Base-by-base conservation (phyloP, 2,113 vertebrate species). In the Syrrhaptes paradoxus region DNA sequence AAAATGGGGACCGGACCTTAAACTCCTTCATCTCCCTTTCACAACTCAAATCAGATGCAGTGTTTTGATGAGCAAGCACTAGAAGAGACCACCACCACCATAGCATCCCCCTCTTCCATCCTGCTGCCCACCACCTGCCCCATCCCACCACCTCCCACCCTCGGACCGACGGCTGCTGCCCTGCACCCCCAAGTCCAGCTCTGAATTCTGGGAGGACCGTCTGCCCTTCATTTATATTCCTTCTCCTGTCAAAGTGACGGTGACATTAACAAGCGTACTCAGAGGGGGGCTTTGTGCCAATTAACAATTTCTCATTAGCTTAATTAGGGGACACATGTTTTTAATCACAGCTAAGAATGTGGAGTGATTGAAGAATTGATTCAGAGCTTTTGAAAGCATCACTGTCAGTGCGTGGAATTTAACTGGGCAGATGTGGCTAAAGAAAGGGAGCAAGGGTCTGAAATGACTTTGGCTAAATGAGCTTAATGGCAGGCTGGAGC, bases 241-340 rank as follows among this genome's bases (percentile, higher is more conserved):
- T 85, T 91, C 95, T 97, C 97, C 96, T 93, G 88, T 97, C 98
- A 98, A 93, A 95, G 91, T 93, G 96, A 98, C 58, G 77, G 94
- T 98, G 98, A 98, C 98, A 98, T 97, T 98, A 98, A 98, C 93
- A 90, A 98, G 98, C 96, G 79, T 61, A 49, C 96, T 87, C 91
- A 41, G 90, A 97, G 97, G 97, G 97, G 95, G 86, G 95, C 90
- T 96, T 91, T 86, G 96, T 94, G 97, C 98, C 98, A 98, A 98
- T 98, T 98, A 98, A 97, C 98, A 96, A 97, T 96, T 97, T 98
- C 98, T 98, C 97, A 34, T 99, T 98, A 98, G 98, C 97, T 96
- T 98, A 98, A 99, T 99, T 98, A 98, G 88, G 93, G 97, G 97
- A 98, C 98, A 99, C 98, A 98, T 98, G 98, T 98, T 99, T 98